Evolutionary conservation across 2,113 vertebrate genomes (phyloP).

Genomic region (Eulacestoma nigropectus): DNA sequence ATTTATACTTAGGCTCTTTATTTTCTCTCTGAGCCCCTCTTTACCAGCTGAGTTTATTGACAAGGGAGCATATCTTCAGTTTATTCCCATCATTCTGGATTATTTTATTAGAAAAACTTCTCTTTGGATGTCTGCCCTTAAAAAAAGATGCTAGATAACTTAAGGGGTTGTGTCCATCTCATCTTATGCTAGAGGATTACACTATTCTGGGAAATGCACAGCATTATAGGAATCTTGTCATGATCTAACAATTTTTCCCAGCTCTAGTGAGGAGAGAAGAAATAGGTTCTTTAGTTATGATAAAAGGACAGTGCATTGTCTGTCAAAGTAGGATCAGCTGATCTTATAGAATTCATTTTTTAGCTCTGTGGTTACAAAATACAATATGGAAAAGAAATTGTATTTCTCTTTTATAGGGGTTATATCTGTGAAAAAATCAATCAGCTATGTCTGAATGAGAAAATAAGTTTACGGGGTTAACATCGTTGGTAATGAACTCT

Average conservation of each 20-base stretch:
- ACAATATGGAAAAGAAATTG: not conserved
- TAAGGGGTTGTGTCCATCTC: not conserved
- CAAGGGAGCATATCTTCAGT: fast-evolving
- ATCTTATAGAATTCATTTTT: not conserved
- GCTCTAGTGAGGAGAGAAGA: not conserved
- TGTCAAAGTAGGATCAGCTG: not conserved
- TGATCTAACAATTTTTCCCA: not conserved
- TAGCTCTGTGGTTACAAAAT: not conserved
- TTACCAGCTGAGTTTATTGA: not conserved
- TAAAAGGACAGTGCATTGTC: not conserved
- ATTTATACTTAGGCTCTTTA: not conserved
- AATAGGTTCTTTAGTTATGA: not conserved
- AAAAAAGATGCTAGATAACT: not conserved
- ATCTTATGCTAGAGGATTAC: not conserved
- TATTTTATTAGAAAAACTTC: not conserved
- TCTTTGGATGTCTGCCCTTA: not conserved
- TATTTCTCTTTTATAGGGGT: not conserved
- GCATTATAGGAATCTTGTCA: not conserved
- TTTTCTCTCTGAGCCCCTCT: not conserved
- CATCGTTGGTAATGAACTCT: not conserved
- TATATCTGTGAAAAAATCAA: not conserved
- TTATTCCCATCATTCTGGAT: not conserved
- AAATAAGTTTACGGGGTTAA: not conserved
- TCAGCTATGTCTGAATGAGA: not conserved
- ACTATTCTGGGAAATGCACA: not conserved